Evolutionary conservation across 1,140 invertebrate genomes (phyloP).

Genomic region (Cyclargus thomasi): DNA sequence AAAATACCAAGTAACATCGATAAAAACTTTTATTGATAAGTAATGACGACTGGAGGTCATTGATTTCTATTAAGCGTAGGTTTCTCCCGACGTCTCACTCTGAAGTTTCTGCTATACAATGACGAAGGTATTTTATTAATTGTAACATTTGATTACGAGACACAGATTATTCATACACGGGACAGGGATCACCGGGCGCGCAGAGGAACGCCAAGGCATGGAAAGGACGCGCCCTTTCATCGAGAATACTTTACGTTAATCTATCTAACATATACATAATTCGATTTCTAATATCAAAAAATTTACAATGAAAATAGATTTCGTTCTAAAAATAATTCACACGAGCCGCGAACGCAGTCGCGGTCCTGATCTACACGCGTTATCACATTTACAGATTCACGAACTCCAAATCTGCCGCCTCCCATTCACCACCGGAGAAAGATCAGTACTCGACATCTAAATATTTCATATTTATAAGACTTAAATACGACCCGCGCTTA

Average conservation of each 20-base stretch:
- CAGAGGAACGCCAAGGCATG: constrained; percentile 49
- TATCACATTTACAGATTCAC: constrained; percentile 73
- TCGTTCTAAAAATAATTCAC: constrained; percentile 71
- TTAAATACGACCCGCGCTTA: constrained; percentile 44
- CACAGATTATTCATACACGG: constrained; percentile 60
- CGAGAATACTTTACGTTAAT: constrained; percentile 59
- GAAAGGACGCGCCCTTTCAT: constrained; percentile 59
- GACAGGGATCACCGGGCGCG: constrained; percentile 42
- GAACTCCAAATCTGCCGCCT: constrained; percentile 37
- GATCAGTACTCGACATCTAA: constrained; percentile 57
- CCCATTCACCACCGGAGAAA: constrained; percentile 42
- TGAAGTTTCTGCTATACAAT: constrained; percentile 60
- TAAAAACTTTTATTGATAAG: constrained; percentile 71
- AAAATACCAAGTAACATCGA: constrained; percentile 48
- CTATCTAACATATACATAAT: constrained; percentile 71
- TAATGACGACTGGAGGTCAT: constrained; percentile 50
- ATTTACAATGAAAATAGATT: constrained; percentile 75
- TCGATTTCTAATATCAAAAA: constrained; percentile 70
- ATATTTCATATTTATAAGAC: constrained; percentile 54
- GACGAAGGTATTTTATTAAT: constrained; percentile 59
- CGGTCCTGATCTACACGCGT: constrained; percentile 59
- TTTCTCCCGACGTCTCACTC: constrained; percentile 59
- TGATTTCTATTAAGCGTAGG: constrained; percentile 68
- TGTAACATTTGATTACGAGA: constrained; percentile 67
- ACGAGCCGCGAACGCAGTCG: constrained; percentile 53